Conservation (phyloP, 2,113 vertebrate genomes). For the Oreochromis aureus region DNA sequence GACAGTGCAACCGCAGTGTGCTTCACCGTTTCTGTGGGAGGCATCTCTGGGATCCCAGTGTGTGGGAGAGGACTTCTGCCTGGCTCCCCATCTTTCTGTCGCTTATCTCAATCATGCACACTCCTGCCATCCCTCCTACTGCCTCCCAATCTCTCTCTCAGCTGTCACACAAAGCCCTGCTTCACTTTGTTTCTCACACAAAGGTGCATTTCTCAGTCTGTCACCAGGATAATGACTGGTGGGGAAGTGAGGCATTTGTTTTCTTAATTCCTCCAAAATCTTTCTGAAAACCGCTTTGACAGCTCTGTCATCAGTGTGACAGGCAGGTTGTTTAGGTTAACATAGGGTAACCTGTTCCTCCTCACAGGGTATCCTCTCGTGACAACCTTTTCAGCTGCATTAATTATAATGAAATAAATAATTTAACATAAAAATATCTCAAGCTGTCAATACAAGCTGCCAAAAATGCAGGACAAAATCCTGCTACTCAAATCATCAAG, state of each 20-base stretch:
- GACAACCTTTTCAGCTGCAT: background rate
- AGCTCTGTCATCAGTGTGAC: background rate
- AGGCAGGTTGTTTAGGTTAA: background rate
- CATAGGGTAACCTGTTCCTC: background rate
- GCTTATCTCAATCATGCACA: slow-evolving; percentile 65
- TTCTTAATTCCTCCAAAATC: slow-evolving; percentile 5
- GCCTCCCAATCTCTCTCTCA: slow-evolving; percentile 16
- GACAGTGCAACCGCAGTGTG: slow-evolving; percentile 45
- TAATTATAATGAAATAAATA: background rate
- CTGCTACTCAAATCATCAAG: background rate
- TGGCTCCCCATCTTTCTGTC: slow-evolving; percentile 43
- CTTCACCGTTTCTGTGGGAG: slow-evolving; percentile 45
- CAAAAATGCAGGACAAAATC: background rate
- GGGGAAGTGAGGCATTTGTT: background rate
- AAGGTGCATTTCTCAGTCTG: slow-evolving; percentile 33
- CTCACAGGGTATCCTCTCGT: background rate
- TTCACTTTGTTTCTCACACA: slow-evolving; percentile 40
- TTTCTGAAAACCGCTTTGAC: background rate
- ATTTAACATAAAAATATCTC: background rate
- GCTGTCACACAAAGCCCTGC: slow-evolving; percentile 12
- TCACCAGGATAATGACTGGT: slow-evolving; percentile 44
- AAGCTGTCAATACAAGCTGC: background rate
- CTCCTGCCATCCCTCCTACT: slow-evolving; percentile 35
- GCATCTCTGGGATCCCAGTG: slow-evolving; percentile 43
- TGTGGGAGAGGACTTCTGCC: slow-evolving; percentile 53